Evolutionary conservation across 2,888 invertebrate genomes (phyloP).

Genomic region (Apamea crenata): DNA sequence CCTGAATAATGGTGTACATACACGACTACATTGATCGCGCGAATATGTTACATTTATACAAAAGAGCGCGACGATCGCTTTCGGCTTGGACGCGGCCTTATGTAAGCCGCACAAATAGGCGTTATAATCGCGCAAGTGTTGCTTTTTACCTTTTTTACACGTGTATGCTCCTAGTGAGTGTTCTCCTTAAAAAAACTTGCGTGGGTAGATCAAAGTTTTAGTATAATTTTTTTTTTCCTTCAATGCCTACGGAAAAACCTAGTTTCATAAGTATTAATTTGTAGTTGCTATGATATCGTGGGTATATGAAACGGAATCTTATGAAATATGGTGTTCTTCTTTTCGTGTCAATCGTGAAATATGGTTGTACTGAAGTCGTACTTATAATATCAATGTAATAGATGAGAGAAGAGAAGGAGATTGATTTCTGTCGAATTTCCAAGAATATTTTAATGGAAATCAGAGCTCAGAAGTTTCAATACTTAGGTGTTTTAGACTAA

Average conservation of each 20-base stretch:
- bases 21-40: no score
- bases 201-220: not conserved
- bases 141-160: not conserved
- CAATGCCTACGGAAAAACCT: not conserved
- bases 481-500: not conserved
- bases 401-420: not conserved
- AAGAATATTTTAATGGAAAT: not conserved
- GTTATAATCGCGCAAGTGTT: not conserved
- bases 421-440: not conserved
- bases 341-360: no score
- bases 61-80: no score
- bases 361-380: no score
- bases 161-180: not conserved
- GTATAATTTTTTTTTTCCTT: not conserved
- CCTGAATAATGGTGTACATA: no score
- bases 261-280: no score
- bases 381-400: not conserved
- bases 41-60: no score
- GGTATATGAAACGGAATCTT: no score
- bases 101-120: not conserved
- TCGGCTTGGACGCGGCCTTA: no score
- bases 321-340: no score
- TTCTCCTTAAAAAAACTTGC: not conserved
- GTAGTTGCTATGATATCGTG: not conserved
- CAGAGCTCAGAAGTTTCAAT: not conserved